Evolutionary conservation across 2,888 invertebrate species (phyloP), one percentile per base, ranked within the genome.

Genomic region (Griposia aprilina): DNA sequence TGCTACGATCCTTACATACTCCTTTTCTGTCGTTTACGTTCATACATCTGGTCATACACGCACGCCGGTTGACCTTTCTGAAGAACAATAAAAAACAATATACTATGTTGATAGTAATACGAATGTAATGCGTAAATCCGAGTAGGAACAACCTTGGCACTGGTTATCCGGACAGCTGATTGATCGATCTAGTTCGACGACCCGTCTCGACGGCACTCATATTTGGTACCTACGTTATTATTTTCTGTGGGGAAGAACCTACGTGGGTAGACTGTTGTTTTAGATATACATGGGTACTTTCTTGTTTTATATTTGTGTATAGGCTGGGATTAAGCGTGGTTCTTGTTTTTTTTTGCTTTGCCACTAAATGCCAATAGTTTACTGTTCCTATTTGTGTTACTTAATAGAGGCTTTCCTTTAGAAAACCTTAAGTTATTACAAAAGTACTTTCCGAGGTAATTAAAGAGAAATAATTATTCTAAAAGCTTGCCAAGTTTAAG

Each of bases 141-240:
- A 30, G 57, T 59, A 50, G 11, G 3, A 65, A 66, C 15, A 45
- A 70, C 80, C 63, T 69, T 60, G 55, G 30, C 7, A 48, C 48
- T 63, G 71, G 48, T 65, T 5, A 60, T 57, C 30, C 68, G 15
- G 77, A 68, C 86, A 71, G 68, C 15, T 82, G 85, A 78, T 45
- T 78, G 86, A 78, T 78, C 62, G 78, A 74, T 78, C 59, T 69
- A 52, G 75, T 78, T 60, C 73, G 69, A 67, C 73, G 70, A 85
- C 78, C 77, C 23, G 59, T 52, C 48, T 62, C 65, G 26, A 63
- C n/a, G 41, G 17, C 52, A 74, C 60, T 55, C 10, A 52, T 63
- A 52, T 70, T 69, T 73, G 48, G 52, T 62, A 70, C 62, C 48
- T 59, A 70, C 62, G 77, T 67, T 41, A 67, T 76, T 70, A 83